Evolutionary conservation across 2,113 vertebrate species (phyloP).

Genomic region (Eudyptes chrysolophus): DNA sequence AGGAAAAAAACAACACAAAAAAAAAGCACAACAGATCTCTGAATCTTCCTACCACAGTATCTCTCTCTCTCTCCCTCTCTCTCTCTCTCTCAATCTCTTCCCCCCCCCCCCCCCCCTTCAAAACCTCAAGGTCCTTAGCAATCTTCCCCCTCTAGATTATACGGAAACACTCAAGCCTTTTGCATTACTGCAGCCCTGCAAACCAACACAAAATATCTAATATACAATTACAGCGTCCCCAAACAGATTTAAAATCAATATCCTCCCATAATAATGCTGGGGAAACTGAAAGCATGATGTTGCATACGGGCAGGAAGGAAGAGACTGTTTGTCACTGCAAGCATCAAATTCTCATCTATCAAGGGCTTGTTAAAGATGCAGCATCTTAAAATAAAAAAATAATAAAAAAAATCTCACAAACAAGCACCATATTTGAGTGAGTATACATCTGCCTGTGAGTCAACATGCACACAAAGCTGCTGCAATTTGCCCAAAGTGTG

Average conservation of each 20-base stretch:
- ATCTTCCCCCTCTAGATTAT: conserved; percentile 65
- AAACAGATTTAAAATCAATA: conserved; percentile 91
- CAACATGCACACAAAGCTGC: not conserved
- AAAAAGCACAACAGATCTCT: conserved; percentile 46
- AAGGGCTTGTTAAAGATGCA: conserved; percentile 70
- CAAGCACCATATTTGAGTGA: not conserved
- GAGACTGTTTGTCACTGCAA: conserved; percentile 83
- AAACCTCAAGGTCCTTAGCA: conserved; percentile 70
- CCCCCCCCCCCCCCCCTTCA: conserved; percentile 3
- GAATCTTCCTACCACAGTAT: conserved; percentile 50
- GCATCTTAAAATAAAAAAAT: not conserved
- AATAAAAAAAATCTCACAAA: not conserved
- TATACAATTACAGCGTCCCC: conserved; percentile 83
- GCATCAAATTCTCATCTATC: conserved; percentile 74
- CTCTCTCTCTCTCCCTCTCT: not conserved
- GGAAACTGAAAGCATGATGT: conserved; percentile 80
- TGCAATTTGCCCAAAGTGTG: not conserved
- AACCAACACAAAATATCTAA: conserved; percentile 75
- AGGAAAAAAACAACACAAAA: conserved; percentile 10
- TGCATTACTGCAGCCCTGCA: conserved; percentile 66
- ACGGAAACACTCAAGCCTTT: conserved; percentile 65
- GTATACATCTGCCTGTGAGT: not conserved
- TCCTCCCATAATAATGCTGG: conserved; percentile 82
- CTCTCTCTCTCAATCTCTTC: not conserved
- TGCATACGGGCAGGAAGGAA: conserved; percentile 85